phyloP scores from a whole-genome alignment of 2,888 invertebrate genomes.

The Halictus ligatus region DNA sequence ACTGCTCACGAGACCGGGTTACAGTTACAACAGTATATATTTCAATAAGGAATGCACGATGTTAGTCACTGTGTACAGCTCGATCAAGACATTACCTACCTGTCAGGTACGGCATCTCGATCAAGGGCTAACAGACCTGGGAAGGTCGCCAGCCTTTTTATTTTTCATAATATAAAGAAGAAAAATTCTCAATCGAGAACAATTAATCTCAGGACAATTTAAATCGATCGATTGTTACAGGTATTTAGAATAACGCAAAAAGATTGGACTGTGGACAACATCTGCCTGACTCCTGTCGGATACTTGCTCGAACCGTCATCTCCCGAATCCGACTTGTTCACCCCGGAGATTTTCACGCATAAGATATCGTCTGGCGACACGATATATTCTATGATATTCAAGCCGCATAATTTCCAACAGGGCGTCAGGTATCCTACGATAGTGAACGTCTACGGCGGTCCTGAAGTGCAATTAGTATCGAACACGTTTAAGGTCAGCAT shows the following conservation, averaged over 20 bases:
- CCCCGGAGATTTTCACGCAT: slow-evolving; percentile 90
- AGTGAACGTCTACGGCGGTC: slow-evolving; percentile 98
- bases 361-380: slow-evolving; percentile 89
- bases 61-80: slow-evolving; percentile 93
- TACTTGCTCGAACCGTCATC: slow-evolving; percentile 88
- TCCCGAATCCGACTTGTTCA: slow-evolving; percentile 86
- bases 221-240: slow-evolving; percentile 63
- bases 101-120: slow-evolving; percentile 86
- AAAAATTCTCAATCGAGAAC: slow-evolving; percentile 3
- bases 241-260: slow-evolving; percentile 90
- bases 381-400: slow-evolving; percentile 95
- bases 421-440: slow-evolving; percentile 94
- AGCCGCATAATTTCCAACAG: slow-evolving; percentile 89
- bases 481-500: slow-evolving; percentile 94
- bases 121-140: not conserved
- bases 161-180: no score
- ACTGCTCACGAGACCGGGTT: slow-evolving; percentile 92
- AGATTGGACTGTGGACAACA: slow-evolving; percentile 89
- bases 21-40: slow-evolving; percentile 89
- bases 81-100: slow-evolving; percentile 91
- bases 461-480: slow-evolving; percentile 98
- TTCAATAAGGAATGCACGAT: slow-evolving; percentile 90
- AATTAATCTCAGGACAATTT: not conserved
- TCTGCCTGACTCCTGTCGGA: slow-evolving; percentile 89
- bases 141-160: not conserved